Evolutionary conservation across 2,888 invertebrate genomes (phyloP), one percentile per base, ranked within the genome.

Genomic region (Lordiphosa fenestrarum): DNA sequence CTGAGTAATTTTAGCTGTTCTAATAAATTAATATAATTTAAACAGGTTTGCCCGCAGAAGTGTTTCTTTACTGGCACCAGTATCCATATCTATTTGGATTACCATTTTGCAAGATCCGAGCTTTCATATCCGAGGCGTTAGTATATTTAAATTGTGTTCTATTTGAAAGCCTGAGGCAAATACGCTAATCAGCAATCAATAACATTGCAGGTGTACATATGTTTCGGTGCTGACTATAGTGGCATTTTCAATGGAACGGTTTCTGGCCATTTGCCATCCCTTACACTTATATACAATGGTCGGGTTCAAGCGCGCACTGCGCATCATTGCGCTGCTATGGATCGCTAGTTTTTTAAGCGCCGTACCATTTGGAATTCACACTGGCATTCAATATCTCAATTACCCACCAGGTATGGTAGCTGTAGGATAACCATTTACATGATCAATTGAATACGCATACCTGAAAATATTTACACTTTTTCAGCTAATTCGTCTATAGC

Each of bases 171-270:
- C 7, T 7, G 7, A 6, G 7, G 7, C 6, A 7, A 25, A 25
- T 2, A 2, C 25, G 3, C 25, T 25, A 25, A 25, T 25, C 25
- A 7, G 25, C 25, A 33, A 6, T 9, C 4, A 2, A 10, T 19
- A 37, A 13, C 3, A 6, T 49, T 60, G 6, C 90, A 96, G 96
- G 89, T 95, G 96, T 0, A 95, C 96, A 0, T 96, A 97, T 89
- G 96, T 96, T 1, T 97, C 97, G 0, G 95, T 97, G 47, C 90
- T 97, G 85, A 97, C 97, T 21, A 97, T 97, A 73, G 96, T 96
- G 41, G 96, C 96, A 3, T 97, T 97, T 90, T 96, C 97, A 0
- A 93, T 95, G 90, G 97, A 97, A 90, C 92, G 97, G 40, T 96
- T 96, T 90, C 90, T 97, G 70, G 97, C 97, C 33, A 97, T 97